Evolutionary conservation across 1,140 invertebrate genomes (phyloP).

Genomic region (Trichoplusia ni): DNA sequence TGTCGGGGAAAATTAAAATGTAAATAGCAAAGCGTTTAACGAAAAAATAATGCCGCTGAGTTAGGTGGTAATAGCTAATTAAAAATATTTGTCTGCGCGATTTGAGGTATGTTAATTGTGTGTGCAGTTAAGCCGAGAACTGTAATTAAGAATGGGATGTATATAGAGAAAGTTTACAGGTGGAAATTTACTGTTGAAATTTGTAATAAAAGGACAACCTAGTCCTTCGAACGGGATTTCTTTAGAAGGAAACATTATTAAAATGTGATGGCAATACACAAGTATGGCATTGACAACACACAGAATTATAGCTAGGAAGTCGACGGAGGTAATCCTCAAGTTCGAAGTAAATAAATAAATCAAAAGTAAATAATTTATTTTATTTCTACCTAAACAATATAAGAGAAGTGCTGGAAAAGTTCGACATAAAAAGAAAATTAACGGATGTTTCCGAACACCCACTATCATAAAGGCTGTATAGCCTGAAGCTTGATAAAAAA

Average conservation of each 20-base stretch:
- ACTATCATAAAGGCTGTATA: constrained; percentile 5
- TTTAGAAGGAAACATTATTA: not conserved
- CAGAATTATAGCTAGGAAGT: too few species aligned
- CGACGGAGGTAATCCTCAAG: too few species aligned
- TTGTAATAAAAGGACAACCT: too few species aligned
- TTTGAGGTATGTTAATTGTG: not conserved
- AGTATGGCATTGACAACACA: too few species aligned
- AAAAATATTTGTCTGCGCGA: not conserved
- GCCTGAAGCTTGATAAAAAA: constrained; percentile 9
- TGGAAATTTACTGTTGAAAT: too few species aligned
- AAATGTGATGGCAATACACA: too few species aligned
- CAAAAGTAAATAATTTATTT: too few species aligned
- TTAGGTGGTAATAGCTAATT: not conserved
- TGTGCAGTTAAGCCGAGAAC: not conserved
- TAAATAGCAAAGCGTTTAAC: constrained; percentile 7
- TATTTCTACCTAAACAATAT: too few species aligned
- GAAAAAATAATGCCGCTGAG: not conserved
- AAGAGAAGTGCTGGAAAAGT: not conserved
- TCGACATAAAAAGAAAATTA: constrained; percentile 22
- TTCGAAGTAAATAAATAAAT: too few species aligned
- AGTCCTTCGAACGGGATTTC: too few species aligned
- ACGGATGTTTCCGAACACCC: not conserved
- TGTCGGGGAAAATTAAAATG: constrained; percentile 28
- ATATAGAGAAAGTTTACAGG: too few species aligned
- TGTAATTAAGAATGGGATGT: too few species aligned